phyloP scores from a whole-genome alignment of 2,113 vertebrate species.

The Procavia capensis region DNA sequence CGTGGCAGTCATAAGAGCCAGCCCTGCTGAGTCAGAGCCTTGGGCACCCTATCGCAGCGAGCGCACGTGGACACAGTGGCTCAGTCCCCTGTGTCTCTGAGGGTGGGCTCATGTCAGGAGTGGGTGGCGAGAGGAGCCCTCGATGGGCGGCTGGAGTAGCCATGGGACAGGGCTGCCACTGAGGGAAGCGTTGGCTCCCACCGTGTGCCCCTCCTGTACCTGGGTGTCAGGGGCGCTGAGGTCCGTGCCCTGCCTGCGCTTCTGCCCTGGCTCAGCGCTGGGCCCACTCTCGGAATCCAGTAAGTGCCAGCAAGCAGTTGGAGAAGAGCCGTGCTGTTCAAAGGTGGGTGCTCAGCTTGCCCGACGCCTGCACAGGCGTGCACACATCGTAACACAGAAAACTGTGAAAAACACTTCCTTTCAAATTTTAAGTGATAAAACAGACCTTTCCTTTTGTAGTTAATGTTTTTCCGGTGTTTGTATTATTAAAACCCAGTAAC shows the following conservation, averaged over 20 bases:
- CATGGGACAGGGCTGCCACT: too few relatives aligned
- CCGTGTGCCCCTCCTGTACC: not conserved
- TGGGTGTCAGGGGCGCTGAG: fast-evolving
- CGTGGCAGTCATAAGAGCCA: not conserved
- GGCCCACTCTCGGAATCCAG: fast-evolving
- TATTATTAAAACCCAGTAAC: not conserved
- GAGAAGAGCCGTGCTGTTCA: not conserved
- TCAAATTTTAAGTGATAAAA: not conserved
- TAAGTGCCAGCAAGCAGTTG: not conserved
- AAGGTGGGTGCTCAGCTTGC: too few relatives aligned
- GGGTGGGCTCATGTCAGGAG: fast-evolving
- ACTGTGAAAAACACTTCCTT: too few relatives aligned
- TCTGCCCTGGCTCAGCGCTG: not conserved
- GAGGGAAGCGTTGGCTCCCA: not conserved
- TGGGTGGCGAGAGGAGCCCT: fast-evolving
- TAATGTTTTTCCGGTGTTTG: not conserved
- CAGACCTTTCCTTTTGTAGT: not conserved
- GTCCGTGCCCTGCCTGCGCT: fast-evolving
- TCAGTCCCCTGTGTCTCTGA: too few relatives aligned
- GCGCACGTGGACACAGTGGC: too few relatives aligned
- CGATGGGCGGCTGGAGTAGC: fast-evolving
- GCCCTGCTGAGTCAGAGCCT: not conserved
- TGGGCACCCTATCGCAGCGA: too few relatives aligned
- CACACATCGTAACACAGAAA: too few relatives aligned
- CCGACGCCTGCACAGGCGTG: too few relatives aligned